Percentiles rank a stretch among this genome's conserved stretches.
These are phyloP conservation scores for Embidobia sp. DNA, from an alignment of 2,888 invertebrate species.

Conservation along the genomic window DNA sequence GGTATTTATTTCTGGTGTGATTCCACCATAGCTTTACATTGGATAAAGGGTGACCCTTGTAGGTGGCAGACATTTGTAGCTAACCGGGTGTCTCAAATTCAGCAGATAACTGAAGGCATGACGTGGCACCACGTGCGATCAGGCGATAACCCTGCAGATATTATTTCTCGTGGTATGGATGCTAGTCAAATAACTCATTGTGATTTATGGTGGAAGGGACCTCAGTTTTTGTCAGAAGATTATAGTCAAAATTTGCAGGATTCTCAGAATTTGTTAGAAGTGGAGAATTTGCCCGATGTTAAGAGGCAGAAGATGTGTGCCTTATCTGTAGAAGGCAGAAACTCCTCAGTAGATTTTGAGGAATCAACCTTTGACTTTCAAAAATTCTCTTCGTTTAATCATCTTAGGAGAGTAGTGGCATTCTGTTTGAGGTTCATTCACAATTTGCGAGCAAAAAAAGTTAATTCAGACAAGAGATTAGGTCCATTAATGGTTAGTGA, in stretches of 20 bases:
- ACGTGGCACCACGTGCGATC: constrained; percentile 35
- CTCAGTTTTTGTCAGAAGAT: constrained; percentile 6
- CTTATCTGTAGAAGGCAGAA: background rate
- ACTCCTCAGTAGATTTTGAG: background rate
- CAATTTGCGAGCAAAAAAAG: constrained; percentile 26
- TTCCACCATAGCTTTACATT: constrained; percentile 26
- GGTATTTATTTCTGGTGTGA: constrained; percentile 43
- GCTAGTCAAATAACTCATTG: background rate
- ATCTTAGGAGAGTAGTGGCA: background rate
- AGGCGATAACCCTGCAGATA: constrained; percentile 25
- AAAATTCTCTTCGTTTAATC: constrained; percentile 12
- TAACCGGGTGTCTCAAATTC: constrained; percentile 22
- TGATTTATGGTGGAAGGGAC: constrained; percentile 23
- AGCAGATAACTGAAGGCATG: background rate
- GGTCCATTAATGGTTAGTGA: constrained; percentile 50
- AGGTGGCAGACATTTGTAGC: constrained; percentile 46
- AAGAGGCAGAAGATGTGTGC: background rate
- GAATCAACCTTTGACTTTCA: background rate
- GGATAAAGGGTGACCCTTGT: constrained; percentile 44
- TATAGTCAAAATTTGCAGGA: background rate
- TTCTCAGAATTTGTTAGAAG: background rate
- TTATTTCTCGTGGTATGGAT: constrained; percentile 30
- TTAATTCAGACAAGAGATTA: constrained; percentile 6
- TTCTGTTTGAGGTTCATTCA: constrained; percentile 17
- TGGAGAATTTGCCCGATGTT: background rate